Conservation (phyloP, 2,797 vertebrate genomes). For the Protonibea diacanthus region DNA sequence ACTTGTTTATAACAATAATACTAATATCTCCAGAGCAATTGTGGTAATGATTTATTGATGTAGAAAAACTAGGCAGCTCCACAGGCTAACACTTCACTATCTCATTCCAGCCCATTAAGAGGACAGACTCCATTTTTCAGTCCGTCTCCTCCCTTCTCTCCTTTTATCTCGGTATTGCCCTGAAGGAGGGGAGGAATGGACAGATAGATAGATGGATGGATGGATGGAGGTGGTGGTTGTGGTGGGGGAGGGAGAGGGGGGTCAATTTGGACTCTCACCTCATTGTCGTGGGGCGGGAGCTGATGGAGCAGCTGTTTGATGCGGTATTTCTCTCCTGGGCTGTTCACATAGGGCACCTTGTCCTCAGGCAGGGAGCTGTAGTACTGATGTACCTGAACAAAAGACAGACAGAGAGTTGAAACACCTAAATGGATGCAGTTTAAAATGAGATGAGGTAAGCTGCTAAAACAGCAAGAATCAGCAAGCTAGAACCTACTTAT, state of each 20-base stretch:
- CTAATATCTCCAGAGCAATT: conserved; percentile 3
- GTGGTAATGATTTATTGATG: conserved; percentile 26
- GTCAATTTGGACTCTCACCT: conserved; percentile 87
- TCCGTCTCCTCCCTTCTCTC: conserved; percentile 21
- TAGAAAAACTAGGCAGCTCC: conserved; percentile 24
- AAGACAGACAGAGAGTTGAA: conserved; percentile 9
- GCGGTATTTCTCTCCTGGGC: conserved; percentile 96
- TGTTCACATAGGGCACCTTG: conserved; percentile 99
- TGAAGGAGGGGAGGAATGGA: conserved; percentile 38
- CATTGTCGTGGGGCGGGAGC: conserved; percentile 98
- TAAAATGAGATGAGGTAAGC: too few relatives aligned
- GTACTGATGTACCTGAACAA: conserved; percentile 95
- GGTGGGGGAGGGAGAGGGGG: conserved; percentile 23
- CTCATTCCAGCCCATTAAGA: conserved; percentile 30
- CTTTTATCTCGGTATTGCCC: conserved; percentile 64
- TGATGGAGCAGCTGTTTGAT: conserved; percentile 99
- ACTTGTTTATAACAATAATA: neutral
- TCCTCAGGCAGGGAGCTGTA: conserved; percentile 99
- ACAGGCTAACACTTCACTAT: conserved; percentile 34
- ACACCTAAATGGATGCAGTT: neutral
- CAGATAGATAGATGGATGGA: conserved; percentile 15
- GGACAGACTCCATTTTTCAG: conserved; percentile 36
- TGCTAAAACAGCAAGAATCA: neutral
- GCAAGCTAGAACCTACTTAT: neutral
- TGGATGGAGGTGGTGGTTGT: conserved; percentile 16